Evolutionary conservation across 37 sponge, comb jelly and placozoan species (phyloP), one percentile per base, ranked within the genome.

Genomic region (Cliona cf. orientalis): DNA sequence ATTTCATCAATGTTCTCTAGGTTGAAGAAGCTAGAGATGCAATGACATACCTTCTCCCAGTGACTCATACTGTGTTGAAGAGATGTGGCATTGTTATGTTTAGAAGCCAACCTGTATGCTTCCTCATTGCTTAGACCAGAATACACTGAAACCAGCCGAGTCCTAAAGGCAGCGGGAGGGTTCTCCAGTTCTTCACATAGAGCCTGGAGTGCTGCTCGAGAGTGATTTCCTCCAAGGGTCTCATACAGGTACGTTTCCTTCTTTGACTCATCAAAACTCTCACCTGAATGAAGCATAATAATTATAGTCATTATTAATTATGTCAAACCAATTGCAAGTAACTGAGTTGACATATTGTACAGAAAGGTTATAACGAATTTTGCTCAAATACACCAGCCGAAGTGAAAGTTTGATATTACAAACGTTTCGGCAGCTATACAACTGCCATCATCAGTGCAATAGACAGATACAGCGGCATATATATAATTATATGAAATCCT

Each of bases 221-320:
- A 62, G 26, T 62, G 63, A 22, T 62, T 62, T n/a, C 63, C 63
- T 62, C 63, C 63, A 62, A 62, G 63, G 6, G 63, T 62, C 26
- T 62, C 63, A 62, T 62, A 62, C 6, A 62, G 26, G 63, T 62
- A 62, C 26, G 63, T n/a, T 22, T 62, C 55, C 29, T 62, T 62
- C 63, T 62, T 62, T 5, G 23, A 14, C 26, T 62, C 63, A 14
- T 62, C 63, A 62, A 62, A 62, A 6, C 23, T n/a, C 23, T 62
- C 63, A 62, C 63, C 63, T 49, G 14, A 14, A 19, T 19, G 14
- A 49, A 49, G 9, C 53, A 49, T 14, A 49, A 49, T 14, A 49
- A 49, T 19, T n/a, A n/a, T n/a, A n/a, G n/a, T n/a, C n/a, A n/a
- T n/a, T n/a, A n/a, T n/a, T n/a, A n/a, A n/a, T n/a, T n/a, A 49